Base-by-base conservation (phyloP, 2,888 invertebrate genomes). In the Axea sp. region DNA sequence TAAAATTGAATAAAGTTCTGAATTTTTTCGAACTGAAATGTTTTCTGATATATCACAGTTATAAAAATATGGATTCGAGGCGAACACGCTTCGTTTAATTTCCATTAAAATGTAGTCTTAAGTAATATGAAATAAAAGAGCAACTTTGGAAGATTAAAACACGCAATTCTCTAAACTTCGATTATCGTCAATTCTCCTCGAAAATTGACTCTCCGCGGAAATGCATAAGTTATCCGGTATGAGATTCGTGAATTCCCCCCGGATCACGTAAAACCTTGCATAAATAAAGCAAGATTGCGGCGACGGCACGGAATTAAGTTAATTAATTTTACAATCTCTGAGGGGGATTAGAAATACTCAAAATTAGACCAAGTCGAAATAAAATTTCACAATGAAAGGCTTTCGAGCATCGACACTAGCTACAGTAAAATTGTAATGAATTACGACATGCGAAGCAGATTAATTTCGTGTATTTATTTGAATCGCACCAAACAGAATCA, bases 141-240 rank as follows among this genome's bases (percentile, higher is more conserved):
- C 8, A 43, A 47, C 19, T 59, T 47, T 7, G 22, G 24, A 31
- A 43, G 49, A 59, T 45, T 65, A 28, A 31, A 59, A 35, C 45
- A 65, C 59, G 39, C 67, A 62, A 73, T 73, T 73, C 55, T 62
- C 67, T 9, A 49, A 65, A 60, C 73, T 67, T 65, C 73, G 73
- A 73, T 73, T 67, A 73, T 57, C 67, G 67, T 67, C 67, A 31
- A 73, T 60, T 73, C 57, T 65, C 60, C 11, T 49, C 39, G 73
- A 73, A 73, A 73, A 73, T 73, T 73, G 73, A 41, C 59, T 73
- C 55, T 55, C 51, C 53, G 39, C 51, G 31, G 64, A 65, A 65
- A 65, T 59, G 65, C 72, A 73, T 67, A 73, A 73, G 55, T 73
- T 65, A 73, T 60, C 62, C 9, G 35, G n/a, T 26, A 65, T 35